Evolutionary conservation across 1,140 invertebrate species (phyloP).

Genomic region (Philaenus spumarius): DNA sequence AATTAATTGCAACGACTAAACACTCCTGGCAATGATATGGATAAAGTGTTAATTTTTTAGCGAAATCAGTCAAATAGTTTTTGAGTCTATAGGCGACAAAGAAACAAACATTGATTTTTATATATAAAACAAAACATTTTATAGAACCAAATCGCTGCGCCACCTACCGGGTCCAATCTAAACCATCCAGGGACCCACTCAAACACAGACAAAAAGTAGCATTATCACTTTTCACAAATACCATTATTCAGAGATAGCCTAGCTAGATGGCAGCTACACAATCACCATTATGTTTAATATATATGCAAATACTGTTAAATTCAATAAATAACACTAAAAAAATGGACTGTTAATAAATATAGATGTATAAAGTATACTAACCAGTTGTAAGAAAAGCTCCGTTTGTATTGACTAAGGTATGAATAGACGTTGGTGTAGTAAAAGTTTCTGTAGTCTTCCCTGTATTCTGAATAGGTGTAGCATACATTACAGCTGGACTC

Average conservation of each 20-base stretch:
- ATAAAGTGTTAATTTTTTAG: no score
- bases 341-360: neutral
- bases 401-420: slow-evolving; percentile 44
- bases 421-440: slow-evolving; percentile 35
- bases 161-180: no score
- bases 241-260: slow-evolving; percentile 15
- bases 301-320: neutral
- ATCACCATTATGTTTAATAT: slow-evolving; percentile 3
- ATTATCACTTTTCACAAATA: no score
- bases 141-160: no score
- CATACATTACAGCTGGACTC: slow-evolving; percentile 49
- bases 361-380: slow-evolving; percentile 28
- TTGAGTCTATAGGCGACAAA: no score
- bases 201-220: neutral
- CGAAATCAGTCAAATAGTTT: no score
- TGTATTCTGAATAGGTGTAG: slow-evolving; percentile 33
- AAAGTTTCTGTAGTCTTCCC: slow-evolving; percentile 26
- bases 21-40: no score
- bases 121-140: slow-evolving; percentile 12
- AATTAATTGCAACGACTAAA: no score
- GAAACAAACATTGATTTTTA: no score
- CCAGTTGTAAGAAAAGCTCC: slow-evolving; percentile 55
- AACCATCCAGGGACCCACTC: no score
- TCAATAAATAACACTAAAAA: neutral
- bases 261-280: neutral